Conservation (phyloP, 2,888 invertebrate genomes). For the Noctua janthe region DNA sequence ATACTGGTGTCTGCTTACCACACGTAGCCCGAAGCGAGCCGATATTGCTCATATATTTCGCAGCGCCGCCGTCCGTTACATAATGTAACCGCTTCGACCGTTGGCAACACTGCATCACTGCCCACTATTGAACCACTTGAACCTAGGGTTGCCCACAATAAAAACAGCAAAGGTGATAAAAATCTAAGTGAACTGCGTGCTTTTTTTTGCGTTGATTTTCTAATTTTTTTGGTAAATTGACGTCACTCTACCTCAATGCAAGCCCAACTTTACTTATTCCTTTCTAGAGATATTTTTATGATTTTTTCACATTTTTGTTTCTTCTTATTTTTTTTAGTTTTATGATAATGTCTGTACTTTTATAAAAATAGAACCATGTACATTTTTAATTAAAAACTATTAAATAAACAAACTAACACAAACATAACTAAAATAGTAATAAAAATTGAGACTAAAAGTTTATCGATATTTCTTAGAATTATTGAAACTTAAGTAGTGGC, state of each 20-base stretch:
- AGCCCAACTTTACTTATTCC: too few species aligned
- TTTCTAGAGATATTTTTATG: too few species aligned
- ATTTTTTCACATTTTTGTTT: too few species aligned
- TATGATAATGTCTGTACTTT: too few species aligned
- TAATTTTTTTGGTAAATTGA: not conserved
- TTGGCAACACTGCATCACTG: constrained; percentile 64
- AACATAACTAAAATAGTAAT: too few species aligned
- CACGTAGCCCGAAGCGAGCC: constrained; percentile 59
- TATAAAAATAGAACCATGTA: too few species aligned
- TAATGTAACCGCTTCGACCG: constrained; percentile 69
- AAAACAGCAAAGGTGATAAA: constrained; percentile 18
- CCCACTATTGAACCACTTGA: constrained; percentile 59
- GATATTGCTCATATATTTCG: constrained; percentile 56
- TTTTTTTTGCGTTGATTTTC: constrained; percentile 14
- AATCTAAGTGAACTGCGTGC: constrained; percentile 1
- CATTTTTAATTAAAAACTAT: too few species aligned
- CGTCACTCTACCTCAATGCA: not conserved
- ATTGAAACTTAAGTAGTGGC: not conserved
- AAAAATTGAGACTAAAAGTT: too few species aligned
- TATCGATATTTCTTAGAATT: not conserved
- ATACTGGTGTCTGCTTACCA: constrained; percentile 49
- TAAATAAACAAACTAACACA: too few species aligned
- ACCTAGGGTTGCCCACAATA: constrained; percentile 51
- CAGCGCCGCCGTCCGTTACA: constrained; percentile 61
- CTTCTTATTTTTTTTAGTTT: too few species aligned